Base-by-base conservation (phyloP, 2,113 vertebrate species). In the Kobus ellipsiprymnus region DNA sequence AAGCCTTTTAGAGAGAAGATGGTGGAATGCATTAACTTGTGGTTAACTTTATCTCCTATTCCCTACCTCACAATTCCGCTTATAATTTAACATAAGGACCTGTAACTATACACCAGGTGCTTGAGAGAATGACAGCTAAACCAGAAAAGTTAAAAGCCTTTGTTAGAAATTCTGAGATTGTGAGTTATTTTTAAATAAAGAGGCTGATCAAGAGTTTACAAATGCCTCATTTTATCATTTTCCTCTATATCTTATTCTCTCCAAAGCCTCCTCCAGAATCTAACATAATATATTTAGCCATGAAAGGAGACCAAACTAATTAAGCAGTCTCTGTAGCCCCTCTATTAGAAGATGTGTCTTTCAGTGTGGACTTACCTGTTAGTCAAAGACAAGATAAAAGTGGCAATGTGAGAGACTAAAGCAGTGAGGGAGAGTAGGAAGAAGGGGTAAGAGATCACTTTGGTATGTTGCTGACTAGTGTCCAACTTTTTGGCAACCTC, bases 161-260 rank as follows among this genome's bases (percentile, higher is more conserved):
- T 92, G 78, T 78, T 36, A 93, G 81, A 50, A 83, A 95, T 97
- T 95, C 81, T 93, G 48, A 94, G 15, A 90, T 77, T 83, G 44
- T 50, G 25, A 85, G 55, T 86, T 96, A 90, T 81, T 91, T 90
- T 92, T 92, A 89, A 97, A 71, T 81, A 29, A 94, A 92, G 71
- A 90, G 62, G 81, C 52, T 83, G 83, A 96, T 64, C 48, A 59
- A 67, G 81, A 78, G 29, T 83, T 87, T 52, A n/a, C 57, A 86
- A 86, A 83, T 21, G 36, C 60, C 60, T 92, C 55, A 80, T 71
- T 94, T 84, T 62, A 80, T 80, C 25, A 88, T 88, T 90, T 83
- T 30, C 36, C 64, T 96, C 55, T 71, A 23, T 40, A 86, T 46
- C 62, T 82, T 90, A 52, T 36, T 71, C 92, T 71, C 92, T 85